A percentile compares a stretch with the other conserved stretches of the same genome.
phyloP scores from a whole-genome alignment of 2,888 invertebrate genomes.

The Andrena praecox region DNA sequence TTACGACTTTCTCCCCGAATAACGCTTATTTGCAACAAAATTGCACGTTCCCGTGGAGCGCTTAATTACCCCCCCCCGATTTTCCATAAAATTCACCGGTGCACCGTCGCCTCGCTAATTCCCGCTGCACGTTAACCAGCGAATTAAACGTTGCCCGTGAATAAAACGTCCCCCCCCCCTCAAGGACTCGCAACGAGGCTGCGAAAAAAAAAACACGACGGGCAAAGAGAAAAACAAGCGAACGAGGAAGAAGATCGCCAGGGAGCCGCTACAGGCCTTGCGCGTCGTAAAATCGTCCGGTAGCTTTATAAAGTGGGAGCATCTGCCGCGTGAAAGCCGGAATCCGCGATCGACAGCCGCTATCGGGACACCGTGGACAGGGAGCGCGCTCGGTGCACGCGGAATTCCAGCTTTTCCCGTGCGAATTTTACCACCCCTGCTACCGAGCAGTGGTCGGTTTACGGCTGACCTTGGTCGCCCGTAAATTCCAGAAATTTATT shows the following conservation, averaged over 20 bases:
- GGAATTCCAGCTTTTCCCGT: background rate
- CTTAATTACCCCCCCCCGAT: constrained; percentile 39
- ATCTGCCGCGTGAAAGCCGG: constrained; percentile 24
- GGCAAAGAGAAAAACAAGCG: too few species aligned
- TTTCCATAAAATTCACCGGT: constrained; percentile 32
- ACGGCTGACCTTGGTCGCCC: constrained; percentile 46
- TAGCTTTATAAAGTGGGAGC: constrained; percentile 22
- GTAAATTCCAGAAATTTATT: constrained; percentile 65
- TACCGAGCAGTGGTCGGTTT: constrained; percentile 49
- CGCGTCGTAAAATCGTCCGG: background rate
- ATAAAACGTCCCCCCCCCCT: background rate
- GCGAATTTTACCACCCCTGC: constrained; percentile 11
- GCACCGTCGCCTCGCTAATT: constrained; percentile 12
- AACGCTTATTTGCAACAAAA: constrained; percentile 38
- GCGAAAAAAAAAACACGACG: background rate
- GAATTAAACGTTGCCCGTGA: constrained; percentile 23
- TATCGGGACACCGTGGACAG: background rate
- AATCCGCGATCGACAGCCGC: constrained; percentile 17
- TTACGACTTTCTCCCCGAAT: constrained; percentile 38
- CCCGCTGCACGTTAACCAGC: constrained; percentile 31
- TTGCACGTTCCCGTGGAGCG: constrained; percentile 31
- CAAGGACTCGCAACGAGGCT: background rate
- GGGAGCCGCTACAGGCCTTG: background rate
- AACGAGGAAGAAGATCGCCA: background rate
- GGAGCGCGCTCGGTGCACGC: background rate